These are phyloP conservation scores for Oenanthe oenanthe DNA, from an alignment of 2,113 vertebrate species.

Conservation along the genomic window DNA sequence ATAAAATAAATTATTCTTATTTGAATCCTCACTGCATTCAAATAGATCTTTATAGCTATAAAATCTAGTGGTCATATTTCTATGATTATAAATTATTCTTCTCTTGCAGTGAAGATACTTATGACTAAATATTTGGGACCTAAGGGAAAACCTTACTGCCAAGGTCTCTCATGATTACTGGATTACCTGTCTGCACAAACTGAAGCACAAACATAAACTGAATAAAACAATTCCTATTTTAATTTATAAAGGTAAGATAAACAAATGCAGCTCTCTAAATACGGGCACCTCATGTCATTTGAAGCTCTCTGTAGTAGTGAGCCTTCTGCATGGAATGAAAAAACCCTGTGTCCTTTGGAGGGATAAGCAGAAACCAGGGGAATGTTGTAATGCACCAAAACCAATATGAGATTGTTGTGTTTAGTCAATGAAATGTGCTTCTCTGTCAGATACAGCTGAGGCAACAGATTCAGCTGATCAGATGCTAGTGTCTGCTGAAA, in stretches of 20 bases:
- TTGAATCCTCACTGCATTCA: not conserved
- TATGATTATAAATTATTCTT: not conserved
- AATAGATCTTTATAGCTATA: not conserved
- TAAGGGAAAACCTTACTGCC: not conserved
- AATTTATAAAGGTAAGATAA: not conserved
- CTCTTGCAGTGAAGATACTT: not conserved
- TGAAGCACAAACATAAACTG: not conserved
- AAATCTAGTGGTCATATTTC: not conserved
- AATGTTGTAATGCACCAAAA: not conserved
- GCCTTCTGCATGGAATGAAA: not conserved
- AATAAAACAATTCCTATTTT: not conserved
- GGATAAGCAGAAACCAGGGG: not conserved
- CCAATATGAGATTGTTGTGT: not conserved
- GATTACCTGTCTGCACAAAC: not conserved
- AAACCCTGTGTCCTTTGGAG: not conserved
- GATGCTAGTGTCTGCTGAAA: not conserved
- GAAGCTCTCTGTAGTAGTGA: not conserved
- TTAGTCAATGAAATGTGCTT: not conserved
- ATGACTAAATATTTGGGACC: not conserved
- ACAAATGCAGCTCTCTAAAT: not conserved
- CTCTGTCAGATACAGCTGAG: not conserved
- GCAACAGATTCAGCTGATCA: not conserved
- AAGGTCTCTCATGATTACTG: not conserved
- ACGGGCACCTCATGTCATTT: fast-evolving
- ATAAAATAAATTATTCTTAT: not conserved